Evolutionary conservation across 1,140 invertebrate genomes (phyloP), one percentile per base, ranked within the genome.

Genomic region (Papilio dardanus): DNA sequence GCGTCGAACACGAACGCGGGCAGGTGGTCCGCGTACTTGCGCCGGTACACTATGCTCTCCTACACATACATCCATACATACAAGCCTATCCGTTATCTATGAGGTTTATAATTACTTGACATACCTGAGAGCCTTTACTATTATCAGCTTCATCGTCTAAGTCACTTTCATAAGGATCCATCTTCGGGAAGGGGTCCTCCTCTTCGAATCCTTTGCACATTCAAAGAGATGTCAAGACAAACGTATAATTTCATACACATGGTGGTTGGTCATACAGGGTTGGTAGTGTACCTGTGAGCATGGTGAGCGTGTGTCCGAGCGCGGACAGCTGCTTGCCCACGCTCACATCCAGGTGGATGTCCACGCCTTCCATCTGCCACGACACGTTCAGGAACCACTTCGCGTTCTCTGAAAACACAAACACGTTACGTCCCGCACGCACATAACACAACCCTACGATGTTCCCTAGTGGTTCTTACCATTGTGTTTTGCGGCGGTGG

Each of bases 311-410:
- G 86, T 99, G 97, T 1, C 98, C 98, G 21, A 99, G 94, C 2
- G 98, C 96, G 2, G 98, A 98, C 19, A 99, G 93, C 87, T 99
- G 98, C 89, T 99, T 99, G 33, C 99, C 99, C 30, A 99, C 98
- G 87, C 97, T 98, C 0, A 98, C 97, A 90, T 99, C 98, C 65
- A 99, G 93, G 91, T 99, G 98, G 75, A 99, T 98, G 86, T 99
- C 98, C 19, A 99, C 98, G 74, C 99, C 99, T 94, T 99, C 98
- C 99, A 99, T 99, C 94, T 99, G 97, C 98, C 99, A 99, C 79
- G 98, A 97, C 0, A 99, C 98, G 91, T 99, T 99, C 31, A 99
- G 93, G 79, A 99, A 96, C 99, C 99, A 99, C 92, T 99, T 99
- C 2, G 99, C 98, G 93, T 99, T 99, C 92, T 98, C 98, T 95